phyloP scores from a whole-genome alignment of 2,797 vertebrate genomes.

The Helarctos malayanus region DNA sequence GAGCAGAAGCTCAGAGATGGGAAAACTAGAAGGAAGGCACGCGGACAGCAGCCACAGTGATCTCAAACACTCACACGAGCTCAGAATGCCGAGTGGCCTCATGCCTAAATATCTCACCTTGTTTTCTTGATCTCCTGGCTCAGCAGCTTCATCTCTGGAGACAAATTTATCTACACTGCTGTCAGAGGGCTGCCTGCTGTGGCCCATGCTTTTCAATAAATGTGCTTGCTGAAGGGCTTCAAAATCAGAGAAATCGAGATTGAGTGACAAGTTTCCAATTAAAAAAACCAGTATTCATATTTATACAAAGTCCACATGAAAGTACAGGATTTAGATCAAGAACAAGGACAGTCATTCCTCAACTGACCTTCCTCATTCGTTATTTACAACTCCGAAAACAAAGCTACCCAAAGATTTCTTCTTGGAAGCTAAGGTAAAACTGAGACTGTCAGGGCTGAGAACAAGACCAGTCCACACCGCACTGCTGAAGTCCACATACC shows the following conservation, averaged over 20 bases:
- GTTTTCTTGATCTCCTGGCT: constrained; percentile 92
- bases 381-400: background rate
- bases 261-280: background rate
- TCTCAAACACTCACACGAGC: accelerated
- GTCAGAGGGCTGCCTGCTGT: constrained; percentile 96
- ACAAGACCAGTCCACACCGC: accelerated
- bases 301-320: background rate
- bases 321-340: background rate
- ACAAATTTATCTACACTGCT: constrained; percentile 94
- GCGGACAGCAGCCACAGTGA: background rate
- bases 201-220: constrained; percentile 92
- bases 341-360: background rate
- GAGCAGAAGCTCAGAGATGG: background rate
- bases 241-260: background rate
- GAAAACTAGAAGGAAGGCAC: accelerated
- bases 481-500: constrained; percentile 88
- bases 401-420: background rate
- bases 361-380: background rate
- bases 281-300: background rate
- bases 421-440: background rate
- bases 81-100: accelerated
- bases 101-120: constrained; percentile 90
- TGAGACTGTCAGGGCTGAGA: background rate
- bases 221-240: constrained; percentile 95
- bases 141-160: constrained; percentile 93